Evolutionary conservation across 2,113 vertebrate species (phyloP), one percentile per base, ranked within the genome.

Genomic region (Odocoileus hemionus): DNA sequence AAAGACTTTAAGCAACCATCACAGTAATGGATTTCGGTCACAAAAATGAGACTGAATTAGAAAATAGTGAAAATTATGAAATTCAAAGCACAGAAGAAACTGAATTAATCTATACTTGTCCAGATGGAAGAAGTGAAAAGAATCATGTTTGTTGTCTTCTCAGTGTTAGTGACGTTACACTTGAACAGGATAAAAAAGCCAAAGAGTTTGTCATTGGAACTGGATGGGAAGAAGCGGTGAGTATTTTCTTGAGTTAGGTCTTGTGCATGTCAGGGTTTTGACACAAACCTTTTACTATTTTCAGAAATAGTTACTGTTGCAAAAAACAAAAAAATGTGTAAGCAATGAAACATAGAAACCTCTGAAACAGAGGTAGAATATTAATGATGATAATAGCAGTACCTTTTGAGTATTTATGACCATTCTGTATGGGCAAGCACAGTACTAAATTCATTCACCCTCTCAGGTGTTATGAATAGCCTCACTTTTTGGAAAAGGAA

Each of bases 181-280:
- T 95, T 33, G 79, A 98, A 43, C 98, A 98, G 54, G 99, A 98
- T 1, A 93, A 97, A 52, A 96, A 97, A 98, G 94, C 93, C 92
- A 1, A 60, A 8, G 98, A 99, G 76, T 97, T 92, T 92, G 70
- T 86, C 2, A 97, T 97, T 36, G 98, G 98, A 86, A 98, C 98
- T 26, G 99, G 99, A 52, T 99, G 99, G 99, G 99, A 99, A 79
- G 99, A 99, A 89, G 99, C 99, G 33, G 99, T 99, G 94, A 99
- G 99, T 98, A 60, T 96, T 67, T 30, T 82, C 79, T 52, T 70
- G 54, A 54, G 14, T 52, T 54, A 45, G 21, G 57, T 70, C 57
- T 61, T 86, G 30, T 50, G 28, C 33, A 57, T 30, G 21, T 67
- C 26, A 7, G 43, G 23, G 16, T 86, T 95, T 84, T 30, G 45